Evolutionary conservation across 2,797 vertebrate genomes (phyloP), one percentile per base, ranked within the genome.

Genomic region (Leucoraja ocellata): DNA sequence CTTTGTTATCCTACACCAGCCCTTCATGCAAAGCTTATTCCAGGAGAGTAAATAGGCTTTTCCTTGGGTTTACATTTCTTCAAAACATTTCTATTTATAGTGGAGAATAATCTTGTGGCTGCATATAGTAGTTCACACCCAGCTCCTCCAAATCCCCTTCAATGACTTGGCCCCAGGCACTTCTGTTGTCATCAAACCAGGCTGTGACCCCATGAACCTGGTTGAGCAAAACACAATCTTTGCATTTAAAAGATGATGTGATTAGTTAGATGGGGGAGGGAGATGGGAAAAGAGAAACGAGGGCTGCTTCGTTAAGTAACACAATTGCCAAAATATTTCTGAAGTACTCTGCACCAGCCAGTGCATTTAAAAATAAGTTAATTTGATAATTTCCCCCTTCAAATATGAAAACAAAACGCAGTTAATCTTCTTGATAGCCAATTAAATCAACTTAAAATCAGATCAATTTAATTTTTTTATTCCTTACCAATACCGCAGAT

Each of bases 201-300:
- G 95, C 94, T 95, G 95, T 96, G 97, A 96, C 96, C 96, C 94
- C 96, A 96, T 97, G 97, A 96, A 96, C 93, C 96, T 95, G 93
- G 96, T 96, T 96, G 95, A 96, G 93, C 95, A 95, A 95, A 93
- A 95, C 95, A 96, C 96, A 97, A 98, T 97, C 94, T 96, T 94
- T 95, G 96, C 96, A 97, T 97, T 96, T 95, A 94, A 95, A 95
- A 95, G 94, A 91, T 78, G 94, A 94, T 96, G 95, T 96, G 96
- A 94, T 95, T 94, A 94, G 94, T 95, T 79, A 94, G 93, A 94
- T n/a, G 94, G 76, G 11, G 8, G 16, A 4, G 71, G 71, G 71
- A 73, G 16, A 73, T 73, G 58, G 28, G 83, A 58, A 63, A 63
- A 23, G 23, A 86, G 4, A 14, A 61, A 25, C 36, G 8, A 8